phyloP scores from a whole-genome alignment of 2,113 vertebrate genomes.

The Diadophis punctatus region DNA sequence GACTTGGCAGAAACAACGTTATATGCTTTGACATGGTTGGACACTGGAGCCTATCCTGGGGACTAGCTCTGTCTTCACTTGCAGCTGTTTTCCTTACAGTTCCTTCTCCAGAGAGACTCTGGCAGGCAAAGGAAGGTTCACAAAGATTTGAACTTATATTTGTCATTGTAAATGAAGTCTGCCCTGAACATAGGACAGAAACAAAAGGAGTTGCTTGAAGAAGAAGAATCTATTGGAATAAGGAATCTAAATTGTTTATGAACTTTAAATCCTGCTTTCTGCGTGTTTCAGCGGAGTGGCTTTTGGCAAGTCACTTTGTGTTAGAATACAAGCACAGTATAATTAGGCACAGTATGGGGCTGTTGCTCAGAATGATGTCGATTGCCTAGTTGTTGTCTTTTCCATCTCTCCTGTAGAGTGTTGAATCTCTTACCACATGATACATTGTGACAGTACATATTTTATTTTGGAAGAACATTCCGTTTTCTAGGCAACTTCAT shows the following conservation, averaged over 20 bases:
- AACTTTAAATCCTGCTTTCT: background rate
- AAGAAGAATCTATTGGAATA: background rate
- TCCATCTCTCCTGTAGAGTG: background rate
- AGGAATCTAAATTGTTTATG: background rate
- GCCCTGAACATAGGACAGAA: background rate
- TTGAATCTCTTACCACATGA: background rate
- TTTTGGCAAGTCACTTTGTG: background rate
- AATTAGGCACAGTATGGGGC: background rate
- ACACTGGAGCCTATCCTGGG: background rate
- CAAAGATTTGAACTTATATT: background rate
- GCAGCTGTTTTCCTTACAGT: conserved; percentile 3
- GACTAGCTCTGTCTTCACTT: background rate
- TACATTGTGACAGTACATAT: background rate
- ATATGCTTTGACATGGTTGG: background rate
- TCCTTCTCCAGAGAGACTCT: background rate
- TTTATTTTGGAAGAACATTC: background rate
- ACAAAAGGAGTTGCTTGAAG: background rate
- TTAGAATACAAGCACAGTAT: background rate
- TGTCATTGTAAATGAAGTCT: background rate
- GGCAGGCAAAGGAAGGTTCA: background rate
- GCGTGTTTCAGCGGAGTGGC: background rate
- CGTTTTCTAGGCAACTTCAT: background rate
- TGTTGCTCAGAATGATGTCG: background rate
- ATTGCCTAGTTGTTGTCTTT: background rate
- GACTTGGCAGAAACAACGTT: background rate